Evolutionary conservation across 2,888 invertebrate genomes (phyloP).

Genomic region (Latheticus oryzae): DNA sequence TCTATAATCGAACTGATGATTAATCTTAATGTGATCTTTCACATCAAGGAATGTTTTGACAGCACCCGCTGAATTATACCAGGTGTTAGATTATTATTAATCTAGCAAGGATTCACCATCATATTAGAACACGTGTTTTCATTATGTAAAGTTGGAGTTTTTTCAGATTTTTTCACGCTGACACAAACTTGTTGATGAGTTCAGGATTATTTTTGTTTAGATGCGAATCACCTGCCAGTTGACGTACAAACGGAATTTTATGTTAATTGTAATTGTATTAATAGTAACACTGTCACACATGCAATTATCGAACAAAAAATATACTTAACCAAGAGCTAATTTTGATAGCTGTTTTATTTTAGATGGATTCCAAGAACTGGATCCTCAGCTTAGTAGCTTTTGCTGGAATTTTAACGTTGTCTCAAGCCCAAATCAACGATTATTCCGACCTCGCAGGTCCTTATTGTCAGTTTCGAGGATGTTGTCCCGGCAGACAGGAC

Average conservation of each 20-base stretch:
- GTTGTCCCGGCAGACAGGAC: constrained; percentile 83
- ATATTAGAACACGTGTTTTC: constrained; percentile 8
- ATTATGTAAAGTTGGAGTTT: background rate
- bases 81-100: constrained; percentile 9
- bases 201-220: constrained; percentile 22
- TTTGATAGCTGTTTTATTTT: no score
- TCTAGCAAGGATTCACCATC: background rate
- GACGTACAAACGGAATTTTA: no score
- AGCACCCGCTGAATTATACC: constrained; percentile 8
- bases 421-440: constrained; percentile 50
- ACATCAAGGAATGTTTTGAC: background rate
- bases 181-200: no score
- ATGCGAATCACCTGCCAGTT: constrained; percentile 3
- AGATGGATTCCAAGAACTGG: constrained; percentile 48
- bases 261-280: no score
- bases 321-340: no score
- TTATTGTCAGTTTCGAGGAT: constrained; percentile 70
- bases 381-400: constrained; percentile 22
- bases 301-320: no score
- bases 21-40: background rate
- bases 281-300: no score
- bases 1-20: background rate
- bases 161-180: constrained; percentile 5
- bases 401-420: constrained; percentile 25
- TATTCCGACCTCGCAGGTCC: constrained; percentile 69